Conservation (phyloP, 2,113 vertebrate genomes). For the Anoura caudifer region DNA sequence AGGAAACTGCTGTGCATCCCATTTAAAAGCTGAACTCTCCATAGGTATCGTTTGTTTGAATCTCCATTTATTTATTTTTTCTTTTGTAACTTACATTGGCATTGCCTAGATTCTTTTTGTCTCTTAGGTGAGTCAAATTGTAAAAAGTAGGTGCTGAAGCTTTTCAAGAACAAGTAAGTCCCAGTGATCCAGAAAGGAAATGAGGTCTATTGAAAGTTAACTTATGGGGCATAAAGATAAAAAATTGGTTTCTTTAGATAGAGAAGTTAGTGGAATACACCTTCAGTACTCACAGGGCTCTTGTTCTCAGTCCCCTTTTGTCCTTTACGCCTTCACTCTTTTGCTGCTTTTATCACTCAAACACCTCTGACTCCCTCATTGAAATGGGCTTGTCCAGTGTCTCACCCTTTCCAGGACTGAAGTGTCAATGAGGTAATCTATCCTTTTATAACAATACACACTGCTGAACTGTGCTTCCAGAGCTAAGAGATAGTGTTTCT, state of each 20-base stretch:
- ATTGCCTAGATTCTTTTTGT: background rate
- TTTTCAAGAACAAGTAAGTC: background rate
- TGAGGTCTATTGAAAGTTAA: background rate
- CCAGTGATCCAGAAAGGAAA: background rate
- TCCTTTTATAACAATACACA: background rate
- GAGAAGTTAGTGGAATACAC: background rate
- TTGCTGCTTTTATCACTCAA: background rate
- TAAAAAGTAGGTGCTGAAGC: background rate
- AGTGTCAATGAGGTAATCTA: background rate
- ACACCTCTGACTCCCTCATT: background rate
- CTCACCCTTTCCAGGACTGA: background rate
- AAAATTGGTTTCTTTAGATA: background rate
- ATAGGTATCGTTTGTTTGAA: background rate
- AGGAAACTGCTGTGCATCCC: background rate
- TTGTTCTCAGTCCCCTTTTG: background rate
- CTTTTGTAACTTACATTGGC: background rate
- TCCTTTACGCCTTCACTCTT: background rate
- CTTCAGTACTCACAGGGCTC: background rate
- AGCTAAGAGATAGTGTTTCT: background rate
- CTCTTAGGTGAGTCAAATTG: background rate
- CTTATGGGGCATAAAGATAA: background rate
- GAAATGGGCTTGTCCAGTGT: background rate
- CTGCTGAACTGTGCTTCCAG: background rate
- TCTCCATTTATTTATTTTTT: background rate
- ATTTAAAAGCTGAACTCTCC: background rate